A percentile compares a stretch with the other conserved stretches of the same genome.
Evolutionary conservation across 2,797 vertebrate genomes (phyloP).

Genomic region (Cheirogaleus major): DNA sequence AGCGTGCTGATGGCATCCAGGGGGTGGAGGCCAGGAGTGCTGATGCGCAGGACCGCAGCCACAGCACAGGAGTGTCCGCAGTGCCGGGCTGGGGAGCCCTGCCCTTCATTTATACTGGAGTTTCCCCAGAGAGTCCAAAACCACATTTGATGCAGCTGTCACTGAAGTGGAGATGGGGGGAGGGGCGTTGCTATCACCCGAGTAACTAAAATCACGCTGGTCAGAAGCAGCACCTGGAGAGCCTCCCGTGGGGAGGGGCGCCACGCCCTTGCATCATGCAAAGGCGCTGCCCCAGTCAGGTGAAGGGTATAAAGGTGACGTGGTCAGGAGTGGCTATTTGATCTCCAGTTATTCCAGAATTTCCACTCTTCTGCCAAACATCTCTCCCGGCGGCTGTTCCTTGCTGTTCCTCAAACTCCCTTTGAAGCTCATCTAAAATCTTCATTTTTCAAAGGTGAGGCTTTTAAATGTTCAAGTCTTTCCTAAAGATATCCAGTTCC

Average conservation of each 20-base stretch:
- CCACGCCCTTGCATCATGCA: slow-evolving; percentile 1
- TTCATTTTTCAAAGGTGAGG: slow-evolving; percentile 55
- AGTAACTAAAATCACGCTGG: not conserved
- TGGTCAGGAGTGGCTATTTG: slow-evolving; percentile 74
- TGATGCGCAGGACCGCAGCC: not conserved
- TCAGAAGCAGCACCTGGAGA: not conserved
- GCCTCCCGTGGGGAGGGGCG: not conserved
- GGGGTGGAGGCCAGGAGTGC: not conserved
- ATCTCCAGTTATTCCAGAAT: slow-evolving; percentile 80
- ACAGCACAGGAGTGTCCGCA: accelerated
- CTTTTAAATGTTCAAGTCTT: accelerated
- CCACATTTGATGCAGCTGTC: too few relatives aligned
- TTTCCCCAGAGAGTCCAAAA: accelerated
- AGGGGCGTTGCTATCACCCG: accelerated
- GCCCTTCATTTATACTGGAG: not conserved
- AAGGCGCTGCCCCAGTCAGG: not conserved
- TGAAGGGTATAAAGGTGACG: slow-evolving; percentile 16
- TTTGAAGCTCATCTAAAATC: not conserved
- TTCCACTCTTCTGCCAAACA: slow-evolving; percentile 63
- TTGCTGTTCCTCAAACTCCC: not conserved
- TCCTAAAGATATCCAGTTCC: not conserved
- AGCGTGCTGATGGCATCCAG: not conserved
- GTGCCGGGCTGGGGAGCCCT: not conserved
- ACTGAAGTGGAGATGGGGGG: accelerated
- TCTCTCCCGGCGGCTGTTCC: slow-evolving; percentile 7